These are phyloP conservation scores for Pemphigus obesinymphae DNA, from an alignment of 1,140 invertebrate genomes.

Conservation along the genomic window DNA sequence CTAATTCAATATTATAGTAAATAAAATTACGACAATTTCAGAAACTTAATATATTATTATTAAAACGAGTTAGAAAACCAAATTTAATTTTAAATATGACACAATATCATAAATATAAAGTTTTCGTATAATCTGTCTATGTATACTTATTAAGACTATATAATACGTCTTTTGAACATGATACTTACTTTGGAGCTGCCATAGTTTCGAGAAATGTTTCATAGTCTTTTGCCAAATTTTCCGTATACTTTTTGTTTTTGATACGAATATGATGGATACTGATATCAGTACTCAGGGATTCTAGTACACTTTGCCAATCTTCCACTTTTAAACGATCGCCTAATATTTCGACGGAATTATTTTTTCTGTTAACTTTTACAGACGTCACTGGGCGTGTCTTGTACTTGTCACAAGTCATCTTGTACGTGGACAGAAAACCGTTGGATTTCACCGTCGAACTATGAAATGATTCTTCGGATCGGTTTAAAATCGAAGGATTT, in stretches of 20 bases:
- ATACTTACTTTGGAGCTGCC: neutral
- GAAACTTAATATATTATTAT: too few relatives aligned
- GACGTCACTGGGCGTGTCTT: neutral
- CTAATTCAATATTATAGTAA: too few relatives aligned
- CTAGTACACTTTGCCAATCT: constrained; percentile 65
- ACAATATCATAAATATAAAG: too few relatives aligned
- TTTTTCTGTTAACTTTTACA: neutral
- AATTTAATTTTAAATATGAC: too few relatives aligned
- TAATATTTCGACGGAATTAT: neutral
- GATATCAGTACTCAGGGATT: constrained; percentile 60
- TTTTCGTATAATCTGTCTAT: neutral
- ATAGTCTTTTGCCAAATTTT: neutral
- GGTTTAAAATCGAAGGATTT: too few relatives aligned
- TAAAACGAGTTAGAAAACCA: too few relatives aligned
- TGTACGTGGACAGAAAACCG: neutral
- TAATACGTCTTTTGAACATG: too few relatives aligned
- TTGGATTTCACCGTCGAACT: too few relatives aligned
- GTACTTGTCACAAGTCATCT: neutral
- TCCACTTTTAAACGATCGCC: constrained; percentile 62
- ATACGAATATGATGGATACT: constrained; percentile 59
- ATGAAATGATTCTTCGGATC: too few relatives aligned
- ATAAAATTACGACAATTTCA: too few relatives aligned
- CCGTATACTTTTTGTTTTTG: constrained; percentile 50
- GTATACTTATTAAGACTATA: neutral
- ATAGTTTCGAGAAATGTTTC: neutral